A percentile compares a stretch with the other conserved stretches of the same genome.
Conservation (phyloP, 64 coral and sea anemone genomes). For the Orbicella faveolata region DNA sequence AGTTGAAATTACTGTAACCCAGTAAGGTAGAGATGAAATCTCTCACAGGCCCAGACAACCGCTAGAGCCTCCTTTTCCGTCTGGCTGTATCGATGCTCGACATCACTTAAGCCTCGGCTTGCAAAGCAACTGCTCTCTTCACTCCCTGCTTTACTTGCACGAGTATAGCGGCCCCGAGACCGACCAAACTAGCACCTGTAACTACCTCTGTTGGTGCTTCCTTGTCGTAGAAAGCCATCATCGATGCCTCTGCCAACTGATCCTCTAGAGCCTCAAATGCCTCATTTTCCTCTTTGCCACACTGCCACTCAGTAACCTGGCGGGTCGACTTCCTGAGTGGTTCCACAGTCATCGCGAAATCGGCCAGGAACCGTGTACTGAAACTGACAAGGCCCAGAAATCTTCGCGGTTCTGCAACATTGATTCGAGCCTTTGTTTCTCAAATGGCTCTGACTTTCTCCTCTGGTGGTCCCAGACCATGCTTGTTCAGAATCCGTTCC, state of each 20-base stretch:
- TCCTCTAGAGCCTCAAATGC: conserved; percentile 26
- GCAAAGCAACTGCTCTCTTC: too few relatives aligned
- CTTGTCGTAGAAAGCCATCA: conserved; percentile 17
- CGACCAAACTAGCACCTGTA: too few relatives aligned
- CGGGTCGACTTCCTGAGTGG: neutral
- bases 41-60: too few relatives aligned
- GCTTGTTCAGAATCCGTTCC: conserved; percentile 20
- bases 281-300: conserved; percentile 5
- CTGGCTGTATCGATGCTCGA: too few relatives aligned
- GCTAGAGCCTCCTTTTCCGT: too few relatives aligned
- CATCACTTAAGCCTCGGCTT: too few relatives aligned
- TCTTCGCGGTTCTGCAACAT: neutral
- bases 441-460: conserved; percentile 23
- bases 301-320: neutral
- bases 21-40: too few relatives aligned
- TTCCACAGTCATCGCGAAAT: conserved; percentile 37
- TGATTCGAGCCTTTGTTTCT: neutral
- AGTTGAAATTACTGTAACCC: too few relatives aligned
- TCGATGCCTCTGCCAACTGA: neutral
- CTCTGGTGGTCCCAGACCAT: conserved; percentile 18
- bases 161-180: too few relatives aligned
- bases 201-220: neutral
- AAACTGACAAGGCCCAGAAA: conserved; percentile 30
- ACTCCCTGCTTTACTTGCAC: too few relatives aligned
- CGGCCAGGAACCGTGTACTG: conserved; percentile 12